Conservation (phyloP, 1,140 invertebrate species). For the Heliconius himera region DNA sequence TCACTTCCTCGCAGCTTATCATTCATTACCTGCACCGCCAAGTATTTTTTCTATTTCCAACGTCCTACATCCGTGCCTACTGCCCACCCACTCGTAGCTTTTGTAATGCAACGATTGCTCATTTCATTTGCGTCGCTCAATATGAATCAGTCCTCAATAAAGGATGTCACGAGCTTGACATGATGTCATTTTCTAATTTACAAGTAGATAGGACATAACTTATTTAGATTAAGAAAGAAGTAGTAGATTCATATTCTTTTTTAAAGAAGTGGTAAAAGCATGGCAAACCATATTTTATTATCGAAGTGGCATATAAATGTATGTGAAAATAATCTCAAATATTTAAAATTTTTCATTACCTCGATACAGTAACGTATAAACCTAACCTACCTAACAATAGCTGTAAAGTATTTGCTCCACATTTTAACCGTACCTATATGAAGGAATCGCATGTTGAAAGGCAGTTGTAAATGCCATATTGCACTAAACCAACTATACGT, state of each 20-base stretch:
- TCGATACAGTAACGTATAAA: too few relatives aligned
- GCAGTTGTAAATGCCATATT: not conserved
- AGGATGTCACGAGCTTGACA: conserved; percentile 12
- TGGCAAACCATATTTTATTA: too few relatives aligned
- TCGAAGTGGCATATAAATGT: too few relatives aligned
- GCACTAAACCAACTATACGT: not conserved
- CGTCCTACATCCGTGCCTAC: not conserved
- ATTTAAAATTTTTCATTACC: too few relatives aligned
- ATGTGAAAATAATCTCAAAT: too few relatives aligned
- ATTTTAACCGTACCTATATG: not conserved
- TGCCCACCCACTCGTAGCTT: not conserved
- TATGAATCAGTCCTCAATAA: conserved; percentile 12
- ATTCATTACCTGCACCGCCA: not conserved
- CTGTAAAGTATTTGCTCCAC: too few relatives aligned
- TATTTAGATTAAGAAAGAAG: not conserved
- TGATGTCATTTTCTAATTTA: conserved; percentile 9
- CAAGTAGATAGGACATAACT: not conserved
- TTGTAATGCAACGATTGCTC: not conserved
- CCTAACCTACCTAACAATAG: too few relatives aligned
- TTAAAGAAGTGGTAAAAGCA: too few relatives aligned
- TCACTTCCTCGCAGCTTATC: too few relatives aligned
- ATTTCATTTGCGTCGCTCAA: conserved; percentile 14
- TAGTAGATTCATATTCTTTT: not conserved
- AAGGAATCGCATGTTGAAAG: not conserved
- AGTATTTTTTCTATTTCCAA: not conserved